Conservation (phyloP, 2,113 vertebrate genomes). For the Eubucco bourcierii region DNA sequence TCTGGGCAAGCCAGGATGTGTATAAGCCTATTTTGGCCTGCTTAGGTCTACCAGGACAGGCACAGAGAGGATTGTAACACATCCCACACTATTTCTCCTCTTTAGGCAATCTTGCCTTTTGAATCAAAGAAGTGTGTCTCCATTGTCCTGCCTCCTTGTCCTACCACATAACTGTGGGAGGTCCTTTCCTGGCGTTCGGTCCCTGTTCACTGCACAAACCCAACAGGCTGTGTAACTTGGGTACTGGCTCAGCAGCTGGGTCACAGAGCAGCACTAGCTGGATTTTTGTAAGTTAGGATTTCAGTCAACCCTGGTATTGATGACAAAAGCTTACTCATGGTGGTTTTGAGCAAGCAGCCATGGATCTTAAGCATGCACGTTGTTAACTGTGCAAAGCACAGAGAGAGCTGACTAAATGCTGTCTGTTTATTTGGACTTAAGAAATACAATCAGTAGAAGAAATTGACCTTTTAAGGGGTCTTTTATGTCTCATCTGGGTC, state of each 20-base stretch:
- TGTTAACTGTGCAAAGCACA: not conserved
- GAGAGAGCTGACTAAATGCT: not conserved
- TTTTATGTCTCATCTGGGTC: not conserved
- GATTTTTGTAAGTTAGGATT: not conserved
- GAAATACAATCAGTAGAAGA: not conserved
- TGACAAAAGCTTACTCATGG: not conserved
- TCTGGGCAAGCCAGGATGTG: no score
- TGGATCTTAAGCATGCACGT: not conserved
- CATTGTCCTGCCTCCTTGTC: not conserved
- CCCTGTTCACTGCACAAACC: not conserved
- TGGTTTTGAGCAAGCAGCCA: not conserved
- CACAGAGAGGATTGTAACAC: not conserved
- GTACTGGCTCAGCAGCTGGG: not conserved
- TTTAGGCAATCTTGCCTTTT: not conserved
- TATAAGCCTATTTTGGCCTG: no score
- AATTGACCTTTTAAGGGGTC: not conserved
- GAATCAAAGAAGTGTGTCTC: not conserved
- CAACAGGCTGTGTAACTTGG: not conserved
- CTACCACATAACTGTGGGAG: not conserved
- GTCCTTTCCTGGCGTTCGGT: not conserved
- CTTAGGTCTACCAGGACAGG: no score
- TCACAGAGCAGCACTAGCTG: not conserved
- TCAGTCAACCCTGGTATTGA: not conserved
- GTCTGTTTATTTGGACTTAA: not conserved
- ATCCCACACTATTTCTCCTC: not conserved